phyloP scores from a whole-genome alignment of 2,113 vertebrate species.

The Scomber japonicus region DNA sequence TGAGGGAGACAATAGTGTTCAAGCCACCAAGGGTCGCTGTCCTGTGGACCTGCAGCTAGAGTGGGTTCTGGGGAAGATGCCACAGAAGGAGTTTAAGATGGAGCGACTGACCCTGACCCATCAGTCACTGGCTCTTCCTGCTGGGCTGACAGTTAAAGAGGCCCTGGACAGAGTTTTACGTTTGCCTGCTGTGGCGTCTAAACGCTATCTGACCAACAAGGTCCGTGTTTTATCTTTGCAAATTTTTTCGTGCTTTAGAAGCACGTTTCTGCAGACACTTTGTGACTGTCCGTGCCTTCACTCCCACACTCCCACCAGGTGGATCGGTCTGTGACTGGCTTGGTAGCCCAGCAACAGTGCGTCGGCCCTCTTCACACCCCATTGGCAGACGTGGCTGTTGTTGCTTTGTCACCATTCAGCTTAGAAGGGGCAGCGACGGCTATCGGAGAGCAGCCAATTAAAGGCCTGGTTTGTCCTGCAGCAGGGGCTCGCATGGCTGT shows the following conservation, averaged over 20 bases:
- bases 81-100: slow-evolving; percentile 91
- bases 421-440: slow-evolving; percentile 90
- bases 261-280: background rate
- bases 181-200: slow-evolving; percentile 92
- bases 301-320: slow-evolving; percentile 82
- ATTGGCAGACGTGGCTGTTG: slow-evolving; percentile 92
- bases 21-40: slow-evolving; percentile 32
- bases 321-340: slow-evolving; percentile 93
- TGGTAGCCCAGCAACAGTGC: slow-evolving; percentile 96
- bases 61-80: slow-evolving; percentile 96
- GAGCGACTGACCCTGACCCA: slow-evolving; percentile 62
- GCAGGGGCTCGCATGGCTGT: slow-evolving; percentile 92
- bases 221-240: slow-evolving; percentile 66
- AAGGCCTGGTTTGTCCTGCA: slow-evolving; percentile 89
- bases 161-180: slow-evolving; percentile 89
- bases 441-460: slow-evolving; percentile 94
- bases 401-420: slow-evolving; percentile 90
- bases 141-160: slow-evolving; percentile 79
- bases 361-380: slow-evolving; percentile 95
- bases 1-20: slow-evolving; percentile 16
- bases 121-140: slow-evolving; percentile 84
- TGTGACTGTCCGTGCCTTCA: background rate
- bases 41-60: slow-evolving; percentile 93
- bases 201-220: slow-evolving; percentile 96
- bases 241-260: background rate